These are phyloP conservation scores for Disparrhopalites patrizii DNA, from an alignment of 2,888 invertebrate species.

Conservation along the genomic window DNA sequence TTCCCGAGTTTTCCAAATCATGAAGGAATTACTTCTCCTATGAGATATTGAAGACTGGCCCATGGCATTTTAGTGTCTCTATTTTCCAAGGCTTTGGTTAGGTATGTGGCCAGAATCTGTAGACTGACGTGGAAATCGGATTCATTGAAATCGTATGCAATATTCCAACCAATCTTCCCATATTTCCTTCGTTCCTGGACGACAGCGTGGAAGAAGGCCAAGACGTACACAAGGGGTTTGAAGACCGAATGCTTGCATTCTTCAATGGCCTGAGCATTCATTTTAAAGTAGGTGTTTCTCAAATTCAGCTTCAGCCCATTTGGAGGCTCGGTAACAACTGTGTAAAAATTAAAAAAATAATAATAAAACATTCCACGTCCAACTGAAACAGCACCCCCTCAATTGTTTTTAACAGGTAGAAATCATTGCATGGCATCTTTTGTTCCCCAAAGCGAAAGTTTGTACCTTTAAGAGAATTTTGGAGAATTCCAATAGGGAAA, in stretches of 20 bases:
- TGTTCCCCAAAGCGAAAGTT: not conserved
- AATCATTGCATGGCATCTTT: not conserved
- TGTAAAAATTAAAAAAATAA: conserved; percentile 47
- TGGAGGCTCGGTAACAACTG: conserved; percentile 89
- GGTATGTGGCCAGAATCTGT: conserved; percentile 77
- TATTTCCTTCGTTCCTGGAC: conserved; percentile 80
- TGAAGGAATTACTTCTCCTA: conserved; percentile 68
- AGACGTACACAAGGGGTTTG: conserved; percentile 75
- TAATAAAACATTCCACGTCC: not conserved
- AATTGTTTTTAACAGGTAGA: not conserved
- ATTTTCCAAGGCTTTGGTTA: conserved; percentile 63
- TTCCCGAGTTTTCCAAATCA: not conserved
- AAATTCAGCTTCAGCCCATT: conserved; percentile 85
- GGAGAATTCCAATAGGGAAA: conserved; percentile 86
- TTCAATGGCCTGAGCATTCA: conserved; percentile 68
- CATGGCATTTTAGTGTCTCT: conserved; percentile 71
- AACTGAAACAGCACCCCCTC: not conserved
- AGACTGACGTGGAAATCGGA: conserved; percentile 86
- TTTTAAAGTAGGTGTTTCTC: conserved; percentile 81
- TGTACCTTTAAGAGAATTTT: conserved; percentile 73
- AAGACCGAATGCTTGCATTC: conserved; percentile 72
- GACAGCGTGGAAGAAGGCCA: conserved; percentile 80
- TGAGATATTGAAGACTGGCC: conserved; percentile 84
- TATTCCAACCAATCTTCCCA: conserved; percentile 93
- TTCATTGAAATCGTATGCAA: conserved; percentile 88